A percentile compares a stretch with the other conserved stretches of the same genome.
These are phyloP conservation scores for Gracilinanus agilis DNA, from an alignment of 2,113 vertebrate species.

Conservation along the genomic window DNA sequence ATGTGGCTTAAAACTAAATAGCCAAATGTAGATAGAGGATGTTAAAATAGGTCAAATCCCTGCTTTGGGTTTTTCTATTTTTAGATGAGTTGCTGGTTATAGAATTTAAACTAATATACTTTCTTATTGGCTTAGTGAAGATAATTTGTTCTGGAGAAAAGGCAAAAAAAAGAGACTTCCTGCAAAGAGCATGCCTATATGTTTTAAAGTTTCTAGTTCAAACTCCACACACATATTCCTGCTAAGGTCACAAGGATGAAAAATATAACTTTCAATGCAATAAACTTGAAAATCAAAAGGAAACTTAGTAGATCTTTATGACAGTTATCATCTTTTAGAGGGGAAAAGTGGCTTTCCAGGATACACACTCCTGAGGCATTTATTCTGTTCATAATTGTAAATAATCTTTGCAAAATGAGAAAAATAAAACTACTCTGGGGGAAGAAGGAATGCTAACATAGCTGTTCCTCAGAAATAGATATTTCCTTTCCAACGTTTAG, in stretches of 20 bases:
- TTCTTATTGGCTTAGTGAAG: neutral
- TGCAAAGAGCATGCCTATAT: neutral
- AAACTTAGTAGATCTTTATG: conserved; percentile 21
- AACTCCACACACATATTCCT: neutral
- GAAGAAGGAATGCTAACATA: neutral
- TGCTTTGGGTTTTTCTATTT: conserved; percentile 27
- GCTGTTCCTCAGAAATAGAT: neutral
- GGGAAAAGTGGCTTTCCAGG: neutral
- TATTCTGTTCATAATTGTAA: neutral
- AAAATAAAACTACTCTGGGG: neutral
- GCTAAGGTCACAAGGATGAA: conserved; percentile 2
- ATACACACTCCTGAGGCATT: neutral
- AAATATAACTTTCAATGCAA: conserved; percentile 5
- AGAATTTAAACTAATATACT: conserved; percentile 13
- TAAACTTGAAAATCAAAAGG: conserved; percentile 8
- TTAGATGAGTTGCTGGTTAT: neutral
- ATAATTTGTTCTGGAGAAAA: neutral
- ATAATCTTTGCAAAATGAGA: neutral
- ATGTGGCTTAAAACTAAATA: neutral
- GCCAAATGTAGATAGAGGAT: neutral
- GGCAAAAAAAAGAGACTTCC: neutral
- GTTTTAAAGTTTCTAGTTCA: neutral
- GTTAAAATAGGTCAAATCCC: conserved; percentile 19
- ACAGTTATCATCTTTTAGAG: conserved; percentile 4
- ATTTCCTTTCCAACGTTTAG: neutral